A percentile compares a stretch with the other conserved stretches of the same genome.
Conservation (phyloP, 2,797 vertebrate genomes). For the Lophotriccus pileatus region DNA sequence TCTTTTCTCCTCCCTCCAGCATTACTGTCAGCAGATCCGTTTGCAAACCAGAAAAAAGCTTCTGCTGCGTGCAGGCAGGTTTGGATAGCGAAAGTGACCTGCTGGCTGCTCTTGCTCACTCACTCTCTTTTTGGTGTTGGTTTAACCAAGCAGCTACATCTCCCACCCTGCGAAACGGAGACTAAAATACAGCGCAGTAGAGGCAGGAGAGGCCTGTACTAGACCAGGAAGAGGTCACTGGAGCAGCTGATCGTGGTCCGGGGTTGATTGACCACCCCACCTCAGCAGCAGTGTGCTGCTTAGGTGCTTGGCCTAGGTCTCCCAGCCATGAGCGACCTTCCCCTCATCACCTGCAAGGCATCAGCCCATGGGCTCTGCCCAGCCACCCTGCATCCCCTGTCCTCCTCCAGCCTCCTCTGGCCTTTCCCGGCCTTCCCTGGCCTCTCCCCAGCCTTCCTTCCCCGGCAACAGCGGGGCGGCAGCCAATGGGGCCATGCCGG, state of each 20-base stretch:
- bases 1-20: not conserved
- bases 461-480: slow-evolving; percentile 67
- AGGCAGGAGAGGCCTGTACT: not conserved
- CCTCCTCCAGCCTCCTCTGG: not conserved
- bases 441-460: slow-evolving; percentile 56
- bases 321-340: accelerated
- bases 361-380: accelerated
- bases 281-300: not conserved
- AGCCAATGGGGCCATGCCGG: slow-evolving; percentile 66
- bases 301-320: not conserved
- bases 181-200: not conserved
- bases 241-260: accelerated
- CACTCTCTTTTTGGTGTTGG: not conserved
- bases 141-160: not conserved
- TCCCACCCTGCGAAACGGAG: not conserved
- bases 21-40: not conserved
- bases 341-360: accelerated
- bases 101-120: not conserved
- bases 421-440: slow-evolving; percentile 30
- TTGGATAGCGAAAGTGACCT: not conserved
- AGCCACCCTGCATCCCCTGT: not conserved
- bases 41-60: not conserved
- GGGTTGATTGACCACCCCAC: not conserved
- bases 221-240: accelerated
- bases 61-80: not conserved